phyloP scores from a whole-genome alignment of 2,113 vertebrate genomes.

The Datnioides undecimradiatus region DNA sequence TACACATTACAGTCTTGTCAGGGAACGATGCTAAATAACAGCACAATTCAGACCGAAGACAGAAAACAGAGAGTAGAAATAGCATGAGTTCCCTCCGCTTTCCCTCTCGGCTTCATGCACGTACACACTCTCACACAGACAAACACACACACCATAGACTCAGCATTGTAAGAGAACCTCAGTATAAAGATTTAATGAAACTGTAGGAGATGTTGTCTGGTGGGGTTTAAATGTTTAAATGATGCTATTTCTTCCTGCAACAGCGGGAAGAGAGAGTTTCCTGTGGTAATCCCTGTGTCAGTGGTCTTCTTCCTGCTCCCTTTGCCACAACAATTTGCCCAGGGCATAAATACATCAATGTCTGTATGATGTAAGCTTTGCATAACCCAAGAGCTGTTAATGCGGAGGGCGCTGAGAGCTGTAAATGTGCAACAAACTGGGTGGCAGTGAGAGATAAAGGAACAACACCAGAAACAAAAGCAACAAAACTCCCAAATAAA shows the following conservation, averaged over 20 bases:
- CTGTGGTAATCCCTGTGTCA: slow-evolving; percentile 54
- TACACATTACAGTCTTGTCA: slow-evolving; percentile 47
- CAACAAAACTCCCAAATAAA: slow-evolving; percentile 27
- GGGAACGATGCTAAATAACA: slow-evolving; percentile 31
- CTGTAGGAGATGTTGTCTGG: slow-evolving; percentile 59
- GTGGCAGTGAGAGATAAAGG: background rate
- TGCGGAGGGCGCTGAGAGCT: background rate
- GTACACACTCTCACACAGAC: slow-evolving; percentile 11
- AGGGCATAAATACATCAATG: slow-evolving; percentile 48
- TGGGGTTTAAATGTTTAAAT: slow-evolving; percentile 78
- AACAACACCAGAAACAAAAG: background rate
- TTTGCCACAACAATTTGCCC: slow-evolving; percentile 46
- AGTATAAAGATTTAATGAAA: slow-evolving; percentile 77
- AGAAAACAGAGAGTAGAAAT: slow-evolving; percentile 29
- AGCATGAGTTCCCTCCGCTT: slow-evolving; percentile 16
- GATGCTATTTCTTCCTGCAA: slow-evolving; percentile 66
- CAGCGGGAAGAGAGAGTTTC: slow-evolving; percentile 50
- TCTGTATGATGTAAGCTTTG: slow-evolving; percentile 59
- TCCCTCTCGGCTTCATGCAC: background rate
- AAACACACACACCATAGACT: slow-evolving; percentile 25
- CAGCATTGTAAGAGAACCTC: slow-evolving; percentile 48
- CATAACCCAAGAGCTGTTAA: slow-evolving; percentile 48
- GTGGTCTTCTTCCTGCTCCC: slow-evolving; percentile 47
- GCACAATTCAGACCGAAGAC: slow-evolving; percentile 16
- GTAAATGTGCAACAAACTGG: slow-evolving; percentile 12